phyloP scores from a whole-genome alignment of 2,888 invertebrate species.

The Lysandra coridon region DNA sequence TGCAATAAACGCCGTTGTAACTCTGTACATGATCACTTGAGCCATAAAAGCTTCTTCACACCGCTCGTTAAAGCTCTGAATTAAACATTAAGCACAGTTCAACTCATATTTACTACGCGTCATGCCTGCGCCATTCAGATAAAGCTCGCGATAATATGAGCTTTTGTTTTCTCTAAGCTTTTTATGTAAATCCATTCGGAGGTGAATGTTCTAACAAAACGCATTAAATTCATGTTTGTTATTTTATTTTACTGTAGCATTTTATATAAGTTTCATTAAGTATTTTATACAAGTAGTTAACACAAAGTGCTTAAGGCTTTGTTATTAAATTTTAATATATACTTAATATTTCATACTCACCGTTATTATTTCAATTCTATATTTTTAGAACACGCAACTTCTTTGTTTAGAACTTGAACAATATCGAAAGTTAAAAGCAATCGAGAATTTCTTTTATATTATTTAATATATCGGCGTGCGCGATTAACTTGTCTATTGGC shows the following conservation, averaged over 20 bases:
- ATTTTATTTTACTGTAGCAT: background rate
- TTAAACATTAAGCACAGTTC: constrained; percentile 26
- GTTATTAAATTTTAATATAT: background rate
- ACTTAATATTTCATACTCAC: background rate
- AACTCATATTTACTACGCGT: constrained; percentile 25
- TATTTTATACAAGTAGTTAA: background rate
- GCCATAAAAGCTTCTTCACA: constrained; percentile 8
- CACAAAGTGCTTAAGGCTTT: background rate
- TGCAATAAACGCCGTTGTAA: background rate
- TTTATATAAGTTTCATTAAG: background rate
- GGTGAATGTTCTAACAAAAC: background rate
- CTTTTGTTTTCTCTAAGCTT: constrained; percentile 26
- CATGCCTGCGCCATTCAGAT: constrained; percentile 23
- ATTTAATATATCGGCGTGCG: no score
- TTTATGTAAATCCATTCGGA: constrained; percentile 20
- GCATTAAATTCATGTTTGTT: background rate
- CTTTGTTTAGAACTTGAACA: background rate
- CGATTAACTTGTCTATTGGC: no score
- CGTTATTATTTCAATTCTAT: background rate
- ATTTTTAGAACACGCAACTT: background rate
- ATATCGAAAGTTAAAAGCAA: background rate
- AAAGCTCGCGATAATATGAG: constrained; percentile 8
- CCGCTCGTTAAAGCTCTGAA: constrained; percentile 21
- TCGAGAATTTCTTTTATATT: background rate
- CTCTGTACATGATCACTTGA: constrained; percentile 13